phyloP scores from a whole-genome alignment of 2,888 invertebrate species.

The Hypercompe scribonia region DNA sequence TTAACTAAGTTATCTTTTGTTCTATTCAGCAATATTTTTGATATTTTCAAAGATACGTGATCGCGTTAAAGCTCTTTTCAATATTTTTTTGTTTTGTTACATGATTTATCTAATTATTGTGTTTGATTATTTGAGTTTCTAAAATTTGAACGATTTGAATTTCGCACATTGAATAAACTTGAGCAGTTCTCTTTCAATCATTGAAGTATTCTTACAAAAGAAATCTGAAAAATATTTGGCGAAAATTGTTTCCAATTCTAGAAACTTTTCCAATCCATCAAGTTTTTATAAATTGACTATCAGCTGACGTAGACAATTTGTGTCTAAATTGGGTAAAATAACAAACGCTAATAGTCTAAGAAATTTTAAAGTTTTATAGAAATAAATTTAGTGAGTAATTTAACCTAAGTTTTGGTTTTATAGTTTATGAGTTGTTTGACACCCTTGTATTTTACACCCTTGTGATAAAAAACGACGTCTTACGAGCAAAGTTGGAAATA shows the following conservation, averaged over 20 bases:
- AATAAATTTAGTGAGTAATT: neutral
- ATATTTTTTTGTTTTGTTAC: neutral
- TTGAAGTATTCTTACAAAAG: neutral
- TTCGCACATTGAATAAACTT: neutral
- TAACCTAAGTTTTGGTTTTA: too few relatives aligned
- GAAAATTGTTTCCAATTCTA: neutral
- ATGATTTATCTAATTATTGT: neutral
- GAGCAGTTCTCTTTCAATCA: neutral
- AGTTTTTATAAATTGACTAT: constrained; percentile 6
- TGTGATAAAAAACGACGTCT: too few relatives aligned
- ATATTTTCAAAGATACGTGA: constrained; percentile 15
- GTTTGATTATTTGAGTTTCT: neutral
- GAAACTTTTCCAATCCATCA: constrained; percentile 13
- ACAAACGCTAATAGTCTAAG: neutral
- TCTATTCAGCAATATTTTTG: constrained; percentile 10
- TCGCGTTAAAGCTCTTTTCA: constrained; percentile 4
- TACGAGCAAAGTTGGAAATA: too few relatives aligned
- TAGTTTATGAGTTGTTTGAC: neutral
- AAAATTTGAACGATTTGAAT: neutral
- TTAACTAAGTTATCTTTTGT: constrained; percentile 43
- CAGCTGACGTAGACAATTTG: neutral
- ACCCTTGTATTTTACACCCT: too few relatives aligned
- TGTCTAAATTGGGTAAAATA: neutral
- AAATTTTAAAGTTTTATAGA: neutral
- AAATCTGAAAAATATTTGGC: constrained; percentile 7